Conservation (phyloP, 1,140 invertebrate genomes). For the Scaptomyza pallida region DNA sequence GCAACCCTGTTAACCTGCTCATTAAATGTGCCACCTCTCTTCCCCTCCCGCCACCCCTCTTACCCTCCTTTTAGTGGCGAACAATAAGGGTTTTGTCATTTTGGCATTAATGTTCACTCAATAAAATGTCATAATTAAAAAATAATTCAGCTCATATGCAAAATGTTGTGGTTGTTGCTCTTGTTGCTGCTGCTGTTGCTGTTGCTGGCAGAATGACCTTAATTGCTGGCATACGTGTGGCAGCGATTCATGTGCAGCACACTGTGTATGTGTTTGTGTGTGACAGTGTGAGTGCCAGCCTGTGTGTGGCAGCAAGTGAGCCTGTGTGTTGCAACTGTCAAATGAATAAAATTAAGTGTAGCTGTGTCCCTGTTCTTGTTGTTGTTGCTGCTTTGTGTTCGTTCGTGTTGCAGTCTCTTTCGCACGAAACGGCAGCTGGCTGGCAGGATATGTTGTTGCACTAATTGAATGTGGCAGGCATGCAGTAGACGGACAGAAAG, state of each 20-base stretch:
- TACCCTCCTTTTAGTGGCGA: neutral
- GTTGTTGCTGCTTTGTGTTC: conserved; percentile 39
- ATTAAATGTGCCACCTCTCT: conserved; percentile 9
- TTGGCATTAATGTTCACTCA: conserved; percentile 75
- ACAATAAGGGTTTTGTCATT: conserved; percentile 52
- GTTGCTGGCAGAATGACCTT: conserved; percentile 66
- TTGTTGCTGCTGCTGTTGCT: conserved; percentile 13
- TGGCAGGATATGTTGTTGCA: conserved; percentile 82
- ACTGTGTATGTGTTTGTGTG: conserved; percentile 2
- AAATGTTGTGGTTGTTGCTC: conserved; percentile 40
- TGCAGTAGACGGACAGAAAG: conserved; percentile 36
- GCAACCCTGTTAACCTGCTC: conserved; percentile 29
- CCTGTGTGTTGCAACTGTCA: conserved; percentile 72
- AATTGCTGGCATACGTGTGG: conserved; percentile 76
- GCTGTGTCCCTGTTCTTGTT: conserved; percentile 41
- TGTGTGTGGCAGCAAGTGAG: conserved; percentile 51
- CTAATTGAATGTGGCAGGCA: conserved; percentile 82
- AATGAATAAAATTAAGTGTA: conserved; percentile 83
- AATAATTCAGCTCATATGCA: conserved; percentile 59
- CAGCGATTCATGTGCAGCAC: conserved; percentile 64
- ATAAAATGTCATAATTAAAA: conserved; percentile 82
- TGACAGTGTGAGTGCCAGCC: conserved; percentile 27
- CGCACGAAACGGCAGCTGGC: conserved; percentile 52
- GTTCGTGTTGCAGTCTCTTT: conserved; percentile 43
- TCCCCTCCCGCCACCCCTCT: neutral